Conservation (phyloP, 1,140 invertebrate species). For the Ganaspis sp. region DNA sequence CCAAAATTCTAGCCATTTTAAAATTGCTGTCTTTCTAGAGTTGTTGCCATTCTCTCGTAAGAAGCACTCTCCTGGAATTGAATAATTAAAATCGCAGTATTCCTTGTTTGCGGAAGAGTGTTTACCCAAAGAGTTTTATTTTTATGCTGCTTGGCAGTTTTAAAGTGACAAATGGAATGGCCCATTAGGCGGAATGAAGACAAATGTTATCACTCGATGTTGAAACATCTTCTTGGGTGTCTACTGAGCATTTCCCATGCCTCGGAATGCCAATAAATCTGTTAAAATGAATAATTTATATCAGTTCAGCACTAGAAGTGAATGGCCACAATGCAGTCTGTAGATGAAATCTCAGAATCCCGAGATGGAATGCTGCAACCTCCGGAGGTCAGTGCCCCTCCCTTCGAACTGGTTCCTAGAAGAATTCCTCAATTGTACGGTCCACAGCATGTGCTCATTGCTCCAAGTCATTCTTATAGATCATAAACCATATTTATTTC, state of each 20-base stretch:
- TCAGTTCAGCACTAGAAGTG: neutral
- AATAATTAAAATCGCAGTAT: no score
- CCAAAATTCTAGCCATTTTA: no score
- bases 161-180: neutral
- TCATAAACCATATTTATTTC: no score
- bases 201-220: neutral
- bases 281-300: slow-evolving; percentile 15
- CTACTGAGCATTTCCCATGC: neutral
- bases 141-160: no score
- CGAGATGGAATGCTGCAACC: slow-evolving; percentile 16
- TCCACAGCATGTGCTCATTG: neutral
- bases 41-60: no score
- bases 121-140: no score
- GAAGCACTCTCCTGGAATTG: no score
- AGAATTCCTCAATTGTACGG: slow-evolving; percentile 8
- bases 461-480: no score
- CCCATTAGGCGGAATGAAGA: neutral
- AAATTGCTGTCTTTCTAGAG: no score
- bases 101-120: no score
- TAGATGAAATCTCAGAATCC: slow-evolving; percentile 23
- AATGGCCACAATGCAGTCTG: slow-evolving; percentile 15
- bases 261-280: neutral
- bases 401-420: slow-evolving; percentile 29
- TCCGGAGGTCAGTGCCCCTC: slow-evolving; percentile 10
- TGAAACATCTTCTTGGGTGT: neutral